Evolutionary conservation across 2,113 vertebrate genomes (phyloP).

Genomic region (Nothoprocta pentlandii): DNA sequence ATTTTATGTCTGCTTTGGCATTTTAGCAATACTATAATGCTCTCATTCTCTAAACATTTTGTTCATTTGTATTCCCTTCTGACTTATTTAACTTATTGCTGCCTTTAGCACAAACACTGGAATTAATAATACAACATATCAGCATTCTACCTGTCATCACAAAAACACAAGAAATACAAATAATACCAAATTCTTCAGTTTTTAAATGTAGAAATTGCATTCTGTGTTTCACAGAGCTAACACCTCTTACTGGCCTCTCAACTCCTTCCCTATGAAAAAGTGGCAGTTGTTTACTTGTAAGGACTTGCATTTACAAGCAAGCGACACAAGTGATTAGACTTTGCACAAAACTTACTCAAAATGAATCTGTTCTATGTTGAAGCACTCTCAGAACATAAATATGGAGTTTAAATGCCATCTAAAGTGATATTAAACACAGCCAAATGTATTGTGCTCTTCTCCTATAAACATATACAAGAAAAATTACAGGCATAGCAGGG

Average conservation of each 20-base stretch:
- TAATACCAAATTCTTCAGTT: neutral
- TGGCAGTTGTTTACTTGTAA: neutral
- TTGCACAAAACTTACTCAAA: neutral
- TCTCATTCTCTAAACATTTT: neutral
- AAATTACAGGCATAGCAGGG: neutral
- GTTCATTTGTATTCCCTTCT: neutral
- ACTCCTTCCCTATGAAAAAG: neutral
- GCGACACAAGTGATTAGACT: neutral
- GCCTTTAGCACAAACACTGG: neutral
- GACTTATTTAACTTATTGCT: neutral
- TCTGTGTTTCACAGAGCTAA: neutral
- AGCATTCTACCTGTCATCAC: neutral
- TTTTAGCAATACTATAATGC: neutral
- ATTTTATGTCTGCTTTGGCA: neutral
- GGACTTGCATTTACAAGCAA: too few species aligned
- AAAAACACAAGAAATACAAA: neutral
- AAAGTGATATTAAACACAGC: neutral
- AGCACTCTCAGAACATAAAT: neutral
- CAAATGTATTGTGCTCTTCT: neutral
- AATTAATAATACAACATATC: neutral
- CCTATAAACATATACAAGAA: neutral
- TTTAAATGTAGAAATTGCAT: neutral
- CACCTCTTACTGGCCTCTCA: neutral
- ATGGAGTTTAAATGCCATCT: neutral
- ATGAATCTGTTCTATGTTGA: neutral